Percentiles rank a stretch among this genome's conserved stretches.
phyloP scores from a whole-genome alignment of 2,888 invertebrate species.

The Scelioninae gen. 1 region DNA sequence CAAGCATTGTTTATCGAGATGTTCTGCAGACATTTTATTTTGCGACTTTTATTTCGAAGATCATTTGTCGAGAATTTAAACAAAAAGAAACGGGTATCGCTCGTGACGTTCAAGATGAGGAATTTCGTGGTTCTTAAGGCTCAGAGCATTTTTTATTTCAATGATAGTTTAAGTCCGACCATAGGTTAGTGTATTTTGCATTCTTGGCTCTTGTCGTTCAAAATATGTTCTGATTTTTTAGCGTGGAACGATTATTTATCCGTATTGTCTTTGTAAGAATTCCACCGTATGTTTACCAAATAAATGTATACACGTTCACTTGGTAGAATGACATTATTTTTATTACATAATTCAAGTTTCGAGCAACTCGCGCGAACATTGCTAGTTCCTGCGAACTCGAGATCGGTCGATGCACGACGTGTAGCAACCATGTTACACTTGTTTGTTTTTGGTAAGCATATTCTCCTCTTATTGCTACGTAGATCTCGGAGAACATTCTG shows the following conservation, averaged over 20 bases:
- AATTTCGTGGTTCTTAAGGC: conserved; percentile 56
- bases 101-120: conserved; percentile 47
- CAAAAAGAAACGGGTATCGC: conserved; percentile 30
- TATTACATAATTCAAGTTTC: conserved; percentile 17
- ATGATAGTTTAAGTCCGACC: conserved; percentile 65
- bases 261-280: conserved; percentile 61
- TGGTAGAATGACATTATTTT: conserved; percentile 34
- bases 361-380: conserved; percentile 29
- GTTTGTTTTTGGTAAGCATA: conserved; percentile 79
- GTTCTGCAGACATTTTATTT: conserved; percentile 46
- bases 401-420: conserved; percentile 15
- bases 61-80: conserved; percentile 37
- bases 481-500: conserved; percentile 79
- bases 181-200: conserved; percentile 67
- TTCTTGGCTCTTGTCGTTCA: conserved; percentile 60
- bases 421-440: conserved; percentile 29
- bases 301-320: conserved; percentile 56
- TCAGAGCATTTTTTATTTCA: conserved; percentile 68
- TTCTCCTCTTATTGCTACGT: conserved; percentile 78
- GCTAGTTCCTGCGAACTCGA: conserved; percentile 25
- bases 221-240: conserved; percentile 56
- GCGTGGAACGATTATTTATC: conserved; percentile 64
- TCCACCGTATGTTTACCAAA: conserved; percentile 70
- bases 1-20: conserved; percentile 17
- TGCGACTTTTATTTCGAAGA: conserved; percentile 58